Conservation (phyloP, 2,113 vertebrate genomes). For the Thunnus maccoyii region DNA sequence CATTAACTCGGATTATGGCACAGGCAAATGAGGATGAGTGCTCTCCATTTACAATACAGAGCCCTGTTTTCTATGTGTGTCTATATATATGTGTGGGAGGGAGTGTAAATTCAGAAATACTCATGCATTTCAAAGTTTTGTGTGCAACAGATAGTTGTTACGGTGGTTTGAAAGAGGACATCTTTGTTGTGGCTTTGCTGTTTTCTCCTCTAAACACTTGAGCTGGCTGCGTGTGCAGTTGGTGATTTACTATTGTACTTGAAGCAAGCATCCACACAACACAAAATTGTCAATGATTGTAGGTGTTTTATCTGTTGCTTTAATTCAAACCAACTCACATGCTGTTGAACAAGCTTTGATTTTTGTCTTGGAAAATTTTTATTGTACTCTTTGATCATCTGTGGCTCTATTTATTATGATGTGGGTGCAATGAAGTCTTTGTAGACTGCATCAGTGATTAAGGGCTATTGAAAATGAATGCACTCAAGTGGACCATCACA, state of each 20-base stretch:
- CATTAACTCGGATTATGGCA: slow-evolving; percentile 50
- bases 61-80: slow-evolving; percentile 6
- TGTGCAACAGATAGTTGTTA: slow-evolving; percentile 13
- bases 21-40: slow-evolving; percentile 37
- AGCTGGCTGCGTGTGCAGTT: background rate
- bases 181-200: slow-evolving; percentile 23
- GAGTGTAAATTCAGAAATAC: background rate
- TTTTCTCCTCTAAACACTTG: background rate
- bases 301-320: background rate
- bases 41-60: slow-evolving; percentile 36
- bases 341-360: too few relatives aligned
- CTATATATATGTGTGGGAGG: background rate
- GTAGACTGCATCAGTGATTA: too few relatives aligned
- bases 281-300: background rate
- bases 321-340: background rate
- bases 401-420: too few relatives aligned
- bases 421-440: too few relatives aligned
- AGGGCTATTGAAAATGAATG: too few relatives aligned
- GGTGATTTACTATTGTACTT: background rate
- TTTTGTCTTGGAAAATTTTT: too few relatives aligned
- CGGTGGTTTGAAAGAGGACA: background rate
- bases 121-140: slow-evolving; percentile 1
- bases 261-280: background rate
- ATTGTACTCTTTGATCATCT: too few relatives aligned
- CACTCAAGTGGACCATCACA: too few relatives aligned